Conservation (phyloP, 1,140 invertebrate species). For the silkworm (Bombyx mori) region DNA sequence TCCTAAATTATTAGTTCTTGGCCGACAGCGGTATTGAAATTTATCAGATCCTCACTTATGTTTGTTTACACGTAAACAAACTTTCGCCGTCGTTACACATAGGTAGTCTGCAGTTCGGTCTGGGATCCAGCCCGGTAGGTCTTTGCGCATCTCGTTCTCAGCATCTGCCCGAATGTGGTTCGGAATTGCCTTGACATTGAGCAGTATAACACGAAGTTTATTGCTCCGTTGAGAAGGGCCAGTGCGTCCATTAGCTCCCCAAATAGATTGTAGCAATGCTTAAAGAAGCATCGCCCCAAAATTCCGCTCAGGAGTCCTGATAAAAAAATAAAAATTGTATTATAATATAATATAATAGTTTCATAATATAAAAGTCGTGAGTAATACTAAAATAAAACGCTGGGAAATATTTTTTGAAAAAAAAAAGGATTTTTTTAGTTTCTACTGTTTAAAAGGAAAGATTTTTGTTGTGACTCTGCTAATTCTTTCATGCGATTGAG, state of each 20-base stretch:
- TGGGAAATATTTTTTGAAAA: no score
- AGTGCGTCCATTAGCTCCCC: slow-evolving; percentile 93
- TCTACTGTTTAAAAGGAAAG: no score
- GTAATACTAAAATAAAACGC: no score
- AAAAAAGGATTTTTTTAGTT: no score
- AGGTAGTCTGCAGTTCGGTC: slow-evolving; percentile 59
- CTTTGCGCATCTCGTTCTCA: slow-evolving; percentile 34
- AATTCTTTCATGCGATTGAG: no score
- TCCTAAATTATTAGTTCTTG: no score
- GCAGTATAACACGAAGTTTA: slow-evolving; percentile 95
- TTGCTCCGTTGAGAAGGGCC: slow-evolving; percentile 90
- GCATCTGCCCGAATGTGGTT: slow-evolving; percentile 78
- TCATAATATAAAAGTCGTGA: no score
- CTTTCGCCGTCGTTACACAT: slow-evolving; percentile 29
- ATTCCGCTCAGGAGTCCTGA: slow-evolving; percentile 79
- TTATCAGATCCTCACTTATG: no score
- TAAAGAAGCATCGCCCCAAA: slow-evolving; percentile 81
- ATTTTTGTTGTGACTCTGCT: no score
- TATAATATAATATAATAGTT: no score
- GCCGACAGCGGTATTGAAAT: no score
- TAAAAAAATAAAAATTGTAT: slow-evolving; percentile 6
- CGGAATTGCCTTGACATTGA: slow-evolving; percentile 94
- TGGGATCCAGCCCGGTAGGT: slow-evolving; percentile 40
- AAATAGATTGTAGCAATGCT: slow-evolving; percentile 82
- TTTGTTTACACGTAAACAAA: no score